Percentiles rank a stretch among this genome's conserved stretches.
phyloP scores from a whole-genome alignment of 2,888 invertebrate species.

The Augochlorella aurata region DNA sequence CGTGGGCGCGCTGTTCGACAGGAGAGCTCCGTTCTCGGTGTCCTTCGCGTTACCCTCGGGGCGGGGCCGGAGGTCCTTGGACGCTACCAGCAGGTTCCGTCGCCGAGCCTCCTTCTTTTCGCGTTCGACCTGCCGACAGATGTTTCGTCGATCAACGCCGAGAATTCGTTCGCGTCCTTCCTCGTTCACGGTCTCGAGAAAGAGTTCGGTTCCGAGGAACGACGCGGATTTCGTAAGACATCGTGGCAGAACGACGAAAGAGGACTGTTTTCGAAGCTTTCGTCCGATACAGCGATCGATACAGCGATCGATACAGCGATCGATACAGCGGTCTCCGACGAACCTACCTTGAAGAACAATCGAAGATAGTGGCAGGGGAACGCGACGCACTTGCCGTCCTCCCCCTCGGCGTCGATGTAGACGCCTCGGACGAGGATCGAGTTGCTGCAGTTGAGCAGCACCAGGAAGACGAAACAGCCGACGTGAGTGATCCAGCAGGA shows the following conservation, averaged over 20 bases:
- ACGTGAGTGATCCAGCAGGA: conserved; percentile 92
- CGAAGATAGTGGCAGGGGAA: conserved; percentile 93
- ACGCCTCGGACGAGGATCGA: conserved; percentile 93
- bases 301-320: too few species aligned
- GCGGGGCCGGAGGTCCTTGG: conserved; percentile 70
- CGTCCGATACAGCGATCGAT: too few species aligned
- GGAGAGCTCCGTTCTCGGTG: conserved; percentile 74
- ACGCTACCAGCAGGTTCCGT: conserved; percentile 73
- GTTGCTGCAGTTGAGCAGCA: conserved; percentile 93
- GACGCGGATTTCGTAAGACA: neutral
- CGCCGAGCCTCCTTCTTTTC: conserved; percentile 79
- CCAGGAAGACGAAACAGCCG: conserved; percentile 88
- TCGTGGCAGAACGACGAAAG: too few species aligned
- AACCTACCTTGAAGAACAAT: conserved; percentile 86
- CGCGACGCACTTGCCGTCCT: conserved; percentile 91
- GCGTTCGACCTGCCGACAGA: conserved; percentile 76
- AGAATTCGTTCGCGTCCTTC: neutral
- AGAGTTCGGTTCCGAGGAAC: neutral
- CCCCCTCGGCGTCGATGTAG: conserved; percentile 93
- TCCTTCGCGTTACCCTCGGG: conserved; percentile 74
- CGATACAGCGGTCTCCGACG: neutral
- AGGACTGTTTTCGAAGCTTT: too few species aligned
- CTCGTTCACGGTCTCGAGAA: neutral
- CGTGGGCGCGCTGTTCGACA: conserved; percentile 71
- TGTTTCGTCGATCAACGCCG: neutral